Evolutionary conservation across 2,797 vertebrate species (phyloP).

Genomic region (Botia kubotai): DNA sequence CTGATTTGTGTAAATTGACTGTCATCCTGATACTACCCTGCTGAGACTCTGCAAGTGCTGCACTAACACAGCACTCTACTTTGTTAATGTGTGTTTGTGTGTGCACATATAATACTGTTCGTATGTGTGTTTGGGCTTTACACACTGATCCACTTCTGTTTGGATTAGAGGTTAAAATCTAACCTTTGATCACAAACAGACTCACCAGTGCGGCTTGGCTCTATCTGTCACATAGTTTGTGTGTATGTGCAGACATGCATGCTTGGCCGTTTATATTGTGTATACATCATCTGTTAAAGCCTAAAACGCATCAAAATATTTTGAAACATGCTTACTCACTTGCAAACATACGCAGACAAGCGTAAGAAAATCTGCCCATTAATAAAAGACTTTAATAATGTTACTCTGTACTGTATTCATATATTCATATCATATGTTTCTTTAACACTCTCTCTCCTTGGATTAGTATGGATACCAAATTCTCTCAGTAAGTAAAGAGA

Average conservation of each 20-base stretch:
- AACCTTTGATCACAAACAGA: slow-evolving; percentile 58
- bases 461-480: slow-evolving; percentile 89
- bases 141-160: slow-evolving; percentile 40
- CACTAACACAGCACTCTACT: background rate
- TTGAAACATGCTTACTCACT: background rate
- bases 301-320: slow-evolving; percentile 26
- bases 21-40: slow-evolving; percentile 10
- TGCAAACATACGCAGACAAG: slow-evolving; percentile 24
- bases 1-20: slow-evolving; percentile 25
- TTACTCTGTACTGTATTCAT: slow-evolving; percentile 5
- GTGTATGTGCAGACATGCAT: slow-evolving; percentile 19
- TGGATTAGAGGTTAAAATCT: slow-evolving; percentile 33
- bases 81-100: slow-evolving; percentile 8
- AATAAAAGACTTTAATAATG: background rate
- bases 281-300: background rate
- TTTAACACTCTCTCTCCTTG: background rate
- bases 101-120: background rate
- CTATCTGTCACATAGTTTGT: slow-evolving; percentile 7
- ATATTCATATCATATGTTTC: no score
- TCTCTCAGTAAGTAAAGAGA: slow-evolving; percentile 75
- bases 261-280: slow-evolving; percentile 11
- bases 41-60: slow-evolving; percentile 19
- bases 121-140: background rate
- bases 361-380: background rate
- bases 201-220: slow-evolving; percentile 3